Evolutionary conservation across 2,888 invertebrate genomes (phyloP).

Genomic region (Polydrusus cervinus): DNA sequence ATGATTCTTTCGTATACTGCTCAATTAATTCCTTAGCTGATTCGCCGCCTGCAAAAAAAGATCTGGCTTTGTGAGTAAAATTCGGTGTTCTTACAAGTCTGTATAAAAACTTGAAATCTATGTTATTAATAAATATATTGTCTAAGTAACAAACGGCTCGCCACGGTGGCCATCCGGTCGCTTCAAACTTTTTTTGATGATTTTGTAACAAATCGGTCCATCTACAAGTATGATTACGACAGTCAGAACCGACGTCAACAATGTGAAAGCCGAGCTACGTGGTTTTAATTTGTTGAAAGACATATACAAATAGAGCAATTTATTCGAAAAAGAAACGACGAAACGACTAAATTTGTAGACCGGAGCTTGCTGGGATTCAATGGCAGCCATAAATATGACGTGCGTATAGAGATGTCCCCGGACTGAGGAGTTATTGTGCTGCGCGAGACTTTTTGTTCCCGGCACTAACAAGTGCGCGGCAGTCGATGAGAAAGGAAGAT

Average conservation of each 20-base stretch:
- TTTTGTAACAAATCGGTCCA: constrained; percentile 21
- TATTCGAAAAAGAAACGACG: constrained; percentile 59
- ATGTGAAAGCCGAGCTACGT: constrained; percentile 31
- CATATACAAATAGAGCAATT: constrained; percentile 64
- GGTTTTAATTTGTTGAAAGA: constrained; percentile 59
- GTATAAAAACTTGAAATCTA: constrained; percentile 20
- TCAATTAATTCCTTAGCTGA: constrained; percentile 13
- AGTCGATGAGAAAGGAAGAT: constrained; percentile 52
- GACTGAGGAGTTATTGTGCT: constrained; percentile 59
- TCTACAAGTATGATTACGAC: constrained; percentile 30
- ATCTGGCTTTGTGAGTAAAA: not conserved
- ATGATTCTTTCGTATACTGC: constrained; percentile 16
- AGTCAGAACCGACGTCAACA: constrained; percentile 26
- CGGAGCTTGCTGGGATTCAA: constrained; percentile 57
- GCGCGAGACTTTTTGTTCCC: constrained; percentile 56
- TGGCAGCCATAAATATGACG: constrained; percentile 63
- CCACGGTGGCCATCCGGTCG: constrained; percentile 52
- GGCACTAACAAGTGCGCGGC: constrained; percentile 55
- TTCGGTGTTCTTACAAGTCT: constrained; percentile 8
- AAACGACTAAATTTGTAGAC: constrained; percentile 62
- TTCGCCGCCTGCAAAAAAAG: constrained; percentile 6
- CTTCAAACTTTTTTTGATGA: constrained; percentile 27
- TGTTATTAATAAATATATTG: constrained; percentile 31
- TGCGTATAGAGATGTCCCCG: constrained; percentile 62
- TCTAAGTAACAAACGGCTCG: constrained; percentile 26